Percentiles rank a stretch among this genome's conserved stretches.
These are phyloP conservation scores for Perca flavescens DNA, from an alignment of 2,113 vertebrate species.

Conservation along the genomic window DNA sequence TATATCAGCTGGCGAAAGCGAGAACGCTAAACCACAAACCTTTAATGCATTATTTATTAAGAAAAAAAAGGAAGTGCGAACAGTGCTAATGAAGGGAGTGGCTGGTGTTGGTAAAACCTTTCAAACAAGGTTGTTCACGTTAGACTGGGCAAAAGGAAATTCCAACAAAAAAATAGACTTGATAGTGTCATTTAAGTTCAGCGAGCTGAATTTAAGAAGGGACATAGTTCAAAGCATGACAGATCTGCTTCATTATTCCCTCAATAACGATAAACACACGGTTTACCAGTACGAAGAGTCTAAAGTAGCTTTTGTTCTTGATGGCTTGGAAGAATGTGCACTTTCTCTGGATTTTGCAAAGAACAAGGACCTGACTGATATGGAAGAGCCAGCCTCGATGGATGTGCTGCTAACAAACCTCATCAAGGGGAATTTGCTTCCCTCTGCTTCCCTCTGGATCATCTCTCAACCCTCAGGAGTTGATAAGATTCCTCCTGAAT, in stretches of 20 bases:
- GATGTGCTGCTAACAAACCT: constrained; percentile 55
- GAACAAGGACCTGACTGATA: neutral
- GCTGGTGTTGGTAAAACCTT: constrained; percentile 51
- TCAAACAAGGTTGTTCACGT: neutral
- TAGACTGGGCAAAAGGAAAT: neutral
- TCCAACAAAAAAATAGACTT: constrained; percentile 5
- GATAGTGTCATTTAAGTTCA: neutral
- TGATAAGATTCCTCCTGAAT: constrained; percentile 29
- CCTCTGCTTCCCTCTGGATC: constrained; percentile 48
- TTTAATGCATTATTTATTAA: neutral
- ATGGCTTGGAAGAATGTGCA: constrained; percentile 31
- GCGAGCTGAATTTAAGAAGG: neutral
- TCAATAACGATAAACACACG: fast-evolving
- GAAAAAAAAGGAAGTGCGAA: neutral
- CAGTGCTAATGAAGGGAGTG: constrained; percentile 32
- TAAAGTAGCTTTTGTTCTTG: constrained; percentile 43
- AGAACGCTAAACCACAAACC: neutral
- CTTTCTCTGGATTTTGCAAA: constrained; percentile 43
- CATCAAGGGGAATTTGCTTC: constrained; percentile 34
- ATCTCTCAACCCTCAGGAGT: constrained; percentile 47
- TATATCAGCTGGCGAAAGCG: neutral
- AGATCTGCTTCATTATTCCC: neutral
- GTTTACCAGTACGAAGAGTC: neutral
- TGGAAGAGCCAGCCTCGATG: neutral
- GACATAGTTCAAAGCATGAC: constrained; percentile 10